These are phyloP conservation scores for Clepsis dumicolana DNA, from an alignment of 2,888 invertebrate genomes.

Conservation along the genomic window DNA sequence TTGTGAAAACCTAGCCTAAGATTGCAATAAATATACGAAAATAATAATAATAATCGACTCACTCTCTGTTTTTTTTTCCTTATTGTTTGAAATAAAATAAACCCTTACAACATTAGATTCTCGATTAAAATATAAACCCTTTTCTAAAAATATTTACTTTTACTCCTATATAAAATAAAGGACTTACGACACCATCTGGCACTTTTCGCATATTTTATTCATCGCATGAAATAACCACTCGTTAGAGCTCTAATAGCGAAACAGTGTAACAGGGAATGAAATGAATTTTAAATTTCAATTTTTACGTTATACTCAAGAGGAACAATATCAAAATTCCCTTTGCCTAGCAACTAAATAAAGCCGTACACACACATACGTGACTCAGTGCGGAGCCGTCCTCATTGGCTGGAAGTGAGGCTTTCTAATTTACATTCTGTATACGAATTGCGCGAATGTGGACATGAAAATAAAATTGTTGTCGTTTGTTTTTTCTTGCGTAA, in stretches of 20 bases:
- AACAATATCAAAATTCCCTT: constrained; percentile 9
- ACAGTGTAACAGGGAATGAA: neutral
- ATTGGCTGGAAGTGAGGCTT: constrained; percentile 78
- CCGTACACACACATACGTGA: constrained; percentile 48
- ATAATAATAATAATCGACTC: too few relatives aligned
- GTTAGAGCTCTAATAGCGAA: neutral
- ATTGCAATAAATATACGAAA: too few relatives aligned
- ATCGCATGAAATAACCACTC: neutral
- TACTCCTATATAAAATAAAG: neutral
- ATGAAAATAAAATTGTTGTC: constrained; percentile 82
- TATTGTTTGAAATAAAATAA: too few relatives aligned
- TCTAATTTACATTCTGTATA: constrained; percentile 85
- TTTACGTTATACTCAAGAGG: constrained; percentile 1
- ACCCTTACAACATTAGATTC: too few relatives aligned
- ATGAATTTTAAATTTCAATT: constrained; percentile 9
- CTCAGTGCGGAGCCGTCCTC: constrained; percentile 75
- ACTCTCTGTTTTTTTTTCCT: too few relatives aligned
- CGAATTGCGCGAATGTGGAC: constrained; percentile 82
- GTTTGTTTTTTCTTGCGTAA: constrained; percentile 78
- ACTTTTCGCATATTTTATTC: neutral
- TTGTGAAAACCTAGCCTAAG: too few relatives aligned
- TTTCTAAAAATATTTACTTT: too few relatives aligned
- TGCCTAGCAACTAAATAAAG: constrained; percentile 19
- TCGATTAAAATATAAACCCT: too few relatives aligned
- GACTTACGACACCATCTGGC: neutral